Evolutionary conservation across 1,140 invertebrate genomes (phyloP).

Genomic region (Heterodera schachtii): DNA sequence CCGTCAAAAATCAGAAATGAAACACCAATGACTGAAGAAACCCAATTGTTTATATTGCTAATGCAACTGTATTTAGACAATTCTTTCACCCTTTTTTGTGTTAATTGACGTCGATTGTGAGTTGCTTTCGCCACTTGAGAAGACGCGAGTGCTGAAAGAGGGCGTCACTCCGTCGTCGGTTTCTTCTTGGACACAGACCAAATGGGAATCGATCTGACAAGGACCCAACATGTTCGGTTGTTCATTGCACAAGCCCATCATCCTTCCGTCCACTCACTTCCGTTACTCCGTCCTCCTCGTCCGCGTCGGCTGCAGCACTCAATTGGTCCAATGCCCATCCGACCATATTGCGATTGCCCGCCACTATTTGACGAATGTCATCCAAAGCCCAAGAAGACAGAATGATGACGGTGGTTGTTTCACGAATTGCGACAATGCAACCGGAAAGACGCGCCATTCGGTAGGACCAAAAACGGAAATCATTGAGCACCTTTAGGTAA

Average conservation of each 20-base stretch:
- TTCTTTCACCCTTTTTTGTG: background rate
- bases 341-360: slow-evolving; percentile 41
- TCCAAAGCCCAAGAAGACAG: slow-evolving; percentile 31
- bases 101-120: background rate
- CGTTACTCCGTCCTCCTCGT: background rate
- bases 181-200: slow-evolving; percentile 37
- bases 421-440: slow-evolving; percentile 26
- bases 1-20: slow-evolving; percentile 46
- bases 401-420: slow-evolving; percentile 26
- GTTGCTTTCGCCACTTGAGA: slow-evolving; percentile 15
- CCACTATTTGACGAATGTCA: slow-evolving; percentile 29
- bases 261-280: background rate
- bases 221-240: too few relatives aligned
- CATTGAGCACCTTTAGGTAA: slow-evolving; percentile 32
- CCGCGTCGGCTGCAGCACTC: too few relatives aligned
- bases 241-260: too few relatives aligned
- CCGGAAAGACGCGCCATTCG: slow-evolving; percentile 34
- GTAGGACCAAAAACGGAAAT: slow-evolving; percentile 41
- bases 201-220: slow-evolving; percentile 35
- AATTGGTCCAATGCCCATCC: slow-evolving; percentile 37
- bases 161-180: background rate
- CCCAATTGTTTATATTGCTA: background rate
- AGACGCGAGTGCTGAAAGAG: slow-evolving; percentile 31
- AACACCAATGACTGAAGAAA: slow-evolving; percentile 41
- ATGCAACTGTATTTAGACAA: background rate